phyloP scores from a whole-genome alignment of 2,113 vertebrate genomes.

The Conger conger region DNA sequence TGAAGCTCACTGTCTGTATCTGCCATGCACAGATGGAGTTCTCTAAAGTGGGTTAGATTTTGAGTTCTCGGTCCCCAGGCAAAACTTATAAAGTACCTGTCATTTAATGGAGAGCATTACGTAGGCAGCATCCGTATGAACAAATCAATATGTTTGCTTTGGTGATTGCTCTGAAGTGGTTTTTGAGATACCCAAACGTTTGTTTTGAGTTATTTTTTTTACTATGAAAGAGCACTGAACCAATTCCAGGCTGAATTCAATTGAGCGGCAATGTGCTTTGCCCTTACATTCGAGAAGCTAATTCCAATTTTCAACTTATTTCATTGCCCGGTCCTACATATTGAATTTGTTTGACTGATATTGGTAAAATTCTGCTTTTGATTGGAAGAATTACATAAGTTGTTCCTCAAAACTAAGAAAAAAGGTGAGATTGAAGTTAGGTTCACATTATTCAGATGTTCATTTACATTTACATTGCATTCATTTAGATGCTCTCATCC shows the following conservation, averaged over 20 bases:
- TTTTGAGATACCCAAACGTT: not conserved
- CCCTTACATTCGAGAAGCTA: not conserved
- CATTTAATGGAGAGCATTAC: not conserved
- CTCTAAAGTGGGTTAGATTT: slow-evolving; percentile 30
- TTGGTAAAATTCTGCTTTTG: no score
- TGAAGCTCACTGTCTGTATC: not conserved
- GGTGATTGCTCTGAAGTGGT: not conserved
- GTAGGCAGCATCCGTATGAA: not conserved
- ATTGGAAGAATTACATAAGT: not conserved
- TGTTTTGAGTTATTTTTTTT: not conserved
- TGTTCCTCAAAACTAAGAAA: not conserved
- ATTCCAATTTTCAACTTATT: not conserved
- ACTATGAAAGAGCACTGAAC: not conserved
- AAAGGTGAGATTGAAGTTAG: not conserved
- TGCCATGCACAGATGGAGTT: not conserved
- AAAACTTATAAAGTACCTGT: slow-evolving; percentile 5
- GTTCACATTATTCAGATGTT: not conserved
- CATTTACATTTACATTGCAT: no score
- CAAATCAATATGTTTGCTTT: not conserved
- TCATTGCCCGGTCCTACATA: not conserved
- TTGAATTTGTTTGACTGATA: not conserved
- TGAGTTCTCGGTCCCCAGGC: not conserved
- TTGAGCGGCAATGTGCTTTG: not conserved
- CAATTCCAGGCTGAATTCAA: not conserved
- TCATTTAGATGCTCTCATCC: no score